phyloP scores from a whole-genome alignment of 2,888 invertebrate genomes.

The Caenorhabditis auriculariae region DNA sequence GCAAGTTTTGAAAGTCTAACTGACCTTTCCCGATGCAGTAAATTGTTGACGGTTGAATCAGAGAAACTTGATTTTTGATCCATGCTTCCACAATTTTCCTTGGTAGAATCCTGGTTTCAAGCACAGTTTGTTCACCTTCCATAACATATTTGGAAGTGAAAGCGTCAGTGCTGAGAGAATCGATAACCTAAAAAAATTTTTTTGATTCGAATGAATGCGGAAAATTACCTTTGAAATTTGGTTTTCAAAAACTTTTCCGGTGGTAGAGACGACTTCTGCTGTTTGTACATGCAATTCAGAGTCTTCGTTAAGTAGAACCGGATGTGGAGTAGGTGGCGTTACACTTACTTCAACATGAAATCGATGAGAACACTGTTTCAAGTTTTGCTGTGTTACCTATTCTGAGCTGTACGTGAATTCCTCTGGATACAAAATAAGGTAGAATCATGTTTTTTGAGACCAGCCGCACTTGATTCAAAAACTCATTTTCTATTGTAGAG shows the following conservation, averaged over 20 bases:
- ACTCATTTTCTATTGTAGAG: slow-evolving; percentile 39
- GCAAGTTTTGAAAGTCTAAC: neutral
- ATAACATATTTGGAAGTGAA: slow-evolving; percentile 19
- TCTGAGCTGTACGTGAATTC: slow-evolving; percentile 37
- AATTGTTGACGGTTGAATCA: slow-evolving; percentile 15
- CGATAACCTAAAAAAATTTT: slow-evolving; percentile 13
- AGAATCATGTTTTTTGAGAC: slow-evolving; percentile 45
- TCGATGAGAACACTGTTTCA: neutral
- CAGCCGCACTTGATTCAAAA: slow-evolving; percentile 53
- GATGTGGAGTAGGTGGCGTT: slow-evolving; percentile 25
- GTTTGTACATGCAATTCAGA: slow-evolving; percentile 44
- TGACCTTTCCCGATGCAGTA: slow-evolving; percentile 18
- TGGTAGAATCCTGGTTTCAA: slow-evolving; percentile 15
- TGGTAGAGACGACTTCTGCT: slow-evolving; percentile 15
- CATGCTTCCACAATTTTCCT: slow-evolving; percentile 20
- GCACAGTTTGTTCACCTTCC: slow-evolving; percentile 5
- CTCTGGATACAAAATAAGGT: slow-evolving; percentile 41
- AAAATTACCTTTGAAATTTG: too few species aligned
- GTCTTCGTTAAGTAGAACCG: slow-evolving; percentile 29
- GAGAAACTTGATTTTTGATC: slow-evolving; percentile 10
- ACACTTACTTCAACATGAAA: slow-evolving; percentile 32
- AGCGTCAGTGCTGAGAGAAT: slow-evolving; percentile 14
- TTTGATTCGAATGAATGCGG: too few species aligned
- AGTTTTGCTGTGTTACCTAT: slow-evolving; percentile 33
- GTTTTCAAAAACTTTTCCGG: too few species aligned